These are phyloP conservation scores for Silurus lanzhouensis DNA, from an alignment of 2,797 vertebrate species.

Conservation along the genomic window DNA sequence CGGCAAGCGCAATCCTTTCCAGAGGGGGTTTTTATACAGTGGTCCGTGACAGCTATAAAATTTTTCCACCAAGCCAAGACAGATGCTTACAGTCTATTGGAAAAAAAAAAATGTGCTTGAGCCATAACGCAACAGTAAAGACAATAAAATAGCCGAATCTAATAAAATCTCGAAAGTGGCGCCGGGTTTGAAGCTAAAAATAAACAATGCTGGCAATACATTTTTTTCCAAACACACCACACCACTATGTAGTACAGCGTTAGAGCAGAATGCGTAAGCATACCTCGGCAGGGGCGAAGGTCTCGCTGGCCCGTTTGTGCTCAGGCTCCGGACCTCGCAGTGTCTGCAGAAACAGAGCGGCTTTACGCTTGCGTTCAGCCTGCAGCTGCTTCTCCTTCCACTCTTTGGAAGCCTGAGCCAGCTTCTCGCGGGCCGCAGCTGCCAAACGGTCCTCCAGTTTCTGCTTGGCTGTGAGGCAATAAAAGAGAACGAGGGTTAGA, in stretches of 20 bases:
- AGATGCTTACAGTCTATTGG: conserved; percentile 5
- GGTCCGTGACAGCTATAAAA: conserved; percentile 15
- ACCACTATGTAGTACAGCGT: too few relatives aligned
- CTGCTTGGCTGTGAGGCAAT: conserved; percentile 83
- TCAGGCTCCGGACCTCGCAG: conserved; percentile 87
- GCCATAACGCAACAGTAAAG: conserved; percentile 3
- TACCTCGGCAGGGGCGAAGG: conserved; percentile 71
- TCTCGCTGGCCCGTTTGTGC: conserved; percentile 78
- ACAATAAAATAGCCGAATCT: background rate
- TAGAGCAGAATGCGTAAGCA: background rate
- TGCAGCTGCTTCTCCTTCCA: conserved; percentile 98
- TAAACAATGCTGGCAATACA: background rate
- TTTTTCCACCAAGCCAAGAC: conserved; percentile 14
- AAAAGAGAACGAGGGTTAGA: background rate
- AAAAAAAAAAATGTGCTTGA: background rate
- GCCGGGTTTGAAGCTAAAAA: background rate
- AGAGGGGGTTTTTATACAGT: background rate
- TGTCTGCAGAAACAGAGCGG: conserved; percentile 91
- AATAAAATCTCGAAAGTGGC: background rate
- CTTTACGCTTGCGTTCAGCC: conserved; percentile 95
- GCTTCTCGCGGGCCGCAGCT: conserved; percentile 93
- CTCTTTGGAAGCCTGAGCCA: conserved; percentile 96
- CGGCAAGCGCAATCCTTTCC: conserved; percentile 16
- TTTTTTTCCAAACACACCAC: background rate
- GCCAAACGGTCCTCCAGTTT: conserved; percentile 95